Base-by-base conservation (phyloP, 1,140 invertebrate genomes). In the Drosophila yakuba region DNA sequence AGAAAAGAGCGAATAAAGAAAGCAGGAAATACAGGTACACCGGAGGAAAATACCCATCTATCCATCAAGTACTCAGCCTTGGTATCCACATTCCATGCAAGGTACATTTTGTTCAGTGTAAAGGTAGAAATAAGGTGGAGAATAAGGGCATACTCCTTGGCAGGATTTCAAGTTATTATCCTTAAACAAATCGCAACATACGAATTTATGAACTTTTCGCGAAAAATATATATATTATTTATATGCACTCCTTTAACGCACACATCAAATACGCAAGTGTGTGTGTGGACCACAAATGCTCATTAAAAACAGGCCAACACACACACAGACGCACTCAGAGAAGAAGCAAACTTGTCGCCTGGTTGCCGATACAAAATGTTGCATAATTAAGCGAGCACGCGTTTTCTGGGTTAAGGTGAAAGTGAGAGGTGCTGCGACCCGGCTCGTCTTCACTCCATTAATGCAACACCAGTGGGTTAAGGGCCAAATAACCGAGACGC, bases 121-220 rank as follows among this genome's bases (percentile, higher is more conserved):
- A 14, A 7, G 12, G 17, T 17, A 47, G 15, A 32, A 50, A 23
- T 28, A 3, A 0, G 32, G 2, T 7, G 7, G 2, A 8, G 32
- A 2, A 32, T 32, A 8, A 59, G 17, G 15, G 50, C n/a, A 12
- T 25, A n/a, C 14, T 14, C 12, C 4, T 4, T 12, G 32, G 1
- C 36, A 35, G 50, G 32, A 60, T 60, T 63, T 61, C 43, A 41
- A 66, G 52, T 54, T 78, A 78, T 71, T 83, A 83, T 73, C 79
- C 78, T 78, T 89, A 80, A 83, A 80, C 73, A 85, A 71, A 84
- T 58, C 44, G 54, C 77, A 78, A 56, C 75, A 74, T 89, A 74
- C 80, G 83, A 83, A 89, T 88, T 64, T 88, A 88, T 88, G 79
- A 86, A 86, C 78, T 78, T 81, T 75, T 61, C 56, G 7, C 62